A percentile compares a stretch with the other conserved stretches of the same genome.
Evolutionary conservation across 2,888 invertebrate species (phyloP).

Genomic region (Hoplodrina blanda): DNA sequence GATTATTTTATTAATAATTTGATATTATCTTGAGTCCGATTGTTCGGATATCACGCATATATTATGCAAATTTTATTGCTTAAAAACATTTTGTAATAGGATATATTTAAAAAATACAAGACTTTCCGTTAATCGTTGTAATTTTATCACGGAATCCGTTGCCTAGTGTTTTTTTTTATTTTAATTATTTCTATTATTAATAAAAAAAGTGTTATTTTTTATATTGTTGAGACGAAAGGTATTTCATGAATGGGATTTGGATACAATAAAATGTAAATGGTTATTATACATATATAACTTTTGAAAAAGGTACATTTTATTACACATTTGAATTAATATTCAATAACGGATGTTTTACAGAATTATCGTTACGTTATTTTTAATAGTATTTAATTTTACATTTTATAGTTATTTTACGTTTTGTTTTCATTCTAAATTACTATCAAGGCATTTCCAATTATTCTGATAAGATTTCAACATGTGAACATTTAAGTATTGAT

Average conservation of each 20-base stretch:
- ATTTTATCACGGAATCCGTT: conserved; percentile 23
- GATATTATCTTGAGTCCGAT: conserved; percentile 36
- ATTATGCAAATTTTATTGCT: conserved; percentile 49
- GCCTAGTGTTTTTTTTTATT: conserved; percentile 14
- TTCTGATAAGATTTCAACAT: conserved; percentile 10
- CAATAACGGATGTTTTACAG: background rate
- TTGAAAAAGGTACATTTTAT: background rate
- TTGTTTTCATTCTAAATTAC: no score
- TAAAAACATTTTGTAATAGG: conserved; percentile 37
- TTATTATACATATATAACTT: background rate
- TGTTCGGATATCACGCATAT: conserved; percentile 20
- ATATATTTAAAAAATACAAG: conserved; percentile 25
- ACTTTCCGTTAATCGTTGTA: conserved; percentile 9
- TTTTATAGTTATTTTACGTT: no score
- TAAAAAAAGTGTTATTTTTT: background rate
- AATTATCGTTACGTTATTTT: no score
- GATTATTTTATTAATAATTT: conserved; percentile 37
- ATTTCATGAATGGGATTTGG: conserved; percentile 10
- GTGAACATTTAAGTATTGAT: background rate
- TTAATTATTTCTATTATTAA: conserved; percentile 10
- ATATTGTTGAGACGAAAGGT: background rate
- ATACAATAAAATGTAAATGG: background rate
- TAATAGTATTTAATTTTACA: no score
- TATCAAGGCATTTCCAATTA: background rate
- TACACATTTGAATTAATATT: background rate